phyloP scores from a whole-genome alignment of 2,797 vertebrate species.

The Sarcophilus harrisii region DNA sequence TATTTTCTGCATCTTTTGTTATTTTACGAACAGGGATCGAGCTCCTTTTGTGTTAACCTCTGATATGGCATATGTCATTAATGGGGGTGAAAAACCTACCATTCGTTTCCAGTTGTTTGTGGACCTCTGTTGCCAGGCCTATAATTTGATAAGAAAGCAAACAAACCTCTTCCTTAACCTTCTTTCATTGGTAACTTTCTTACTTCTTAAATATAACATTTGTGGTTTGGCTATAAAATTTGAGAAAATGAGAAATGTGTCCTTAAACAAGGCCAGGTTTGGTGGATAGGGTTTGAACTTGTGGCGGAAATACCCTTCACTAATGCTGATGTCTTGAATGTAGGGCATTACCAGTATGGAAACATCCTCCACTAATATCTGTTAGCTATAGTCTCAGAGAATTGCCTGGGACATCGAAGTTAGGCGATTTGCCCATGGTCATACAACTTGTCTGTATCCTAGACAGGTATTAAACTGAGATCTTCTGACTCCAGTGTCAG shows the following conservation, averaged over 20 bases:
- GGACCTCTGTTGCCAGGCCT: conserved; percentile 97
- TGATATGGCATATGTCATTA: conserved; percentile 99
- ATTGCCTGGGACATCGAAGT: background rate
- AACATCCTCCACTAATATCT: background rate
- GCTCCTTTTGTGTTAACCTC: conserved; percentile 98
- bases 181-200: conserved; percentile 92
- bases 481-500: background rate
- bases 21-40: conserved; percentile 90
- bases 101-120: conserved; percentile 99
- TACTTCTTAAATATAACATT: conserved; percentile 28
- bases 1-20: conserved; percentile 43
- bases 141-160: conserved; percentile 97
- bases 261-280: conserved; percentile 8
- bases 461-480: background rate
- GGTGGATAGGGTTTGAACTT: background rate
- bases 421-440: background rate
- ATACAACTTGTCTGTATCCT: background rate
- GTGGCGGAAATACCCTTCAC: background rate
- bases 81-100: conserved; percentile 97
- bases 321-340: background rate
- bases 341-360: background rate
- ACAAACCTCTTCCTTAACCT: conserved; percentile 97
- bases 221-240: conserved; percentile 62
- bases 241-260: conserved; percentile 35
- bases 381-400: background rate